phyloP scores from a whole-genome alignment of 1,140 invertebrate species.

The Nilaparvata lugens region DNA sequence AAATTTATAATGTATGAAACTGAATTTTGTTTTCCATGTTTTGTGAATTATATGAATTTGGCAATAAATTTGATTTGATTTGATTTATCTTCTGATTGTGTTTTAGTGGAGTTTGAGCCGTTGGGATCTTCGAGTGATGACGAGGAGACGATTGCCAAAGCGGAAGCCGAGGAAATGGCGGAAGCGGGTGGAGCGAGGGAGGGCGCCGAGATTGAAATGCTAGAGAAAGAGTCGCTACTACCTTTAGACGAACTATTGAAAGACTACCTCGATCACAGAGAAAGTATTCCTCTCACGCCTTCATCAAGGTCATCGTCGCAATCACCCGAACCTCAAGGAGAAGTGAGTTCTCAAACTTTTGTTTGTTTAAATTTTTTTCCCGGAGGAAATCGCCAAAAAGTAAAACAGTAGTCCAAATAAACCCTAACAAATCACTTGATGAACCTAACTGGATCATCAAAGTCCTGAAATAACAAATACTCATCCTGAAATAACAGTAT shows the following conservation, averaged over 20 bases:
- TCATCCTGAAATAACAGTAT: no score
- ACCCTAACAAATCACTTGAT: no score
- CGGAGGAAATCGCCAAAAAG: no score
- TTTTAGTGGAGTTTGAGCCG: slow-evolving; percentile 70
- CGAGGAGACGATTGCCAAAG: slow-evolving; percentile 92
- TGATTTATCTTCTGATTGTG: slow-evolving; percentile 12
- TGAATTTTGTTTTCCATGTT: no score
- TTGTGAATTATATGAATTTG: no score
- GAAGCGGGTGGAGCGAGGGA: slow-evolving; percentile 36
- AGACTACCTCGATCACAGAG: slow-evolving; percentile 63
- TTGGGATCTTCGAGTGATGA: slow-evolving; percentile 75
- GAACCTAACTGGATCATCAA: no score
- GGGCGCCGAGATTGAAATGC: slow-evolving; percentile 72
- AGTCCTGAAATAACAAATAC: no score
- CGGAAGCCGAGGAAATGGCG: slow-evolving; percentile 51
- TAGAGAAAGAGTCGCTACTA: slow-evolving; percentile 84
- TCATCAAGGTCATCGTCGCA: not conserved
- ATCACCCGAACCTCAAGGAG: not conserved
- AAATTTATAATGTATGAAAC: no score
- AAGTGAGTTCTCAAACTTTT: not conserved
- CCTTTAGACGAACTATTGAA: slow-evolving; percentile 81
- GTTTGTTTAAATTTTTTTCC: no score
- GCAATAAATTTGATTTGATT: no score
- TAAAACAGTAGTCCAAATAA: no score
- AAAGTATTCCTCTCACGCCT: slow-evolving; percentile 23